phyloP scores from a whole-genome alignment of 2,797 vertebrate species.

The Pangasius larnaudii region DNA sequence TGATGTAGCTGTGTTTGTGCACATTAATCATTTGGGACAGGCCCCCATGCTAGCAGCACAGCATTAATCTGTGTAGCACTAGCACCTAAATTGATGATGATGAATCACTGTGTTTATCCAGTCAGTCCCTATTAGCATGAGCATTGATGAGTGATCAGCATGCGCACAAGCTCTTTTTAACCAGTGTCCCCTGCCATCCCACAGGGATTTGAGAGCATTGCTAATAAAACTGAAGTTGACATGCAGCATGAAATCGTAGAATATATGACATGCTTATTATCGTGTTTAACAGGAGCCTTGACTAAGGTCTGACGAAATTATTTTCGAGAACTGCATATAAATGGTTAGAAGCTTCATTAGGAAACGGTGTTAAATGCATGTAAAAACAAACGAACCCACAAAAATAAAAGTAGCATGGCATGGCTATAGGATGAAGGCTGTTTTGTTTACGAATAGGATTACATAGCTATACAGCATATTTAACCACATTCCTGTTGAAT shows the following conservation, averaged over 20 bases:
- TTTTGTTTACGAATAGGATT: not conserved
- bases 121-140: conserved; percentile 68
- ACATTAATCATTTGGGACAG: conserved; percentile 78
- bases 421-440: not conserved
- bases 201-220: not conserved
- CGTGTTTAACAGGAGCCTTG: not conserved
- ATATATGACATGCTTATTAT: conserved; percentile 19
- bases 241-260: not conserved
- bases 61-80: conserved; percentile 65
- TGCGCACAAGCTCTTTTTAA: conserved; percentile 55
- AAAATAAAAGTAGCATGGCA: not conserved
- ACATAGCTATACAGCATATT: no score
- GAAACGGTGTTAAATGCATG: no score
- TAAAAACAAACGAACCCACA: not conserved
- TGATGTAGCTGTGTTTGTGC: conserved; percentile 76
- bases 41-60: conserved; percentile 56
- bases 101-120: conserved; percentile 77
- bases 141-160: conserved; percentile 61
- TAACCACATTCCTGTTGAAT: not conserved
- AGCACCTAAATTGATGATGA: conserved; percentile 75
- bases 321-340: not conserved
- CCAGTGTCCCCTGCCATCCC: conserved; percentile 1
- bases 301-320: not conserved
- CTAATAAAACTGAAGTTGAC: conserved; percentile 32
- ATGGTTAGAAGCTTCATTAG: not conserved